These are phyloP conservation scores for Epistrophella euchroma DNA, from an alignment of 2,888 invertebrate genomes.

Conservation along the genomic window DNA sequence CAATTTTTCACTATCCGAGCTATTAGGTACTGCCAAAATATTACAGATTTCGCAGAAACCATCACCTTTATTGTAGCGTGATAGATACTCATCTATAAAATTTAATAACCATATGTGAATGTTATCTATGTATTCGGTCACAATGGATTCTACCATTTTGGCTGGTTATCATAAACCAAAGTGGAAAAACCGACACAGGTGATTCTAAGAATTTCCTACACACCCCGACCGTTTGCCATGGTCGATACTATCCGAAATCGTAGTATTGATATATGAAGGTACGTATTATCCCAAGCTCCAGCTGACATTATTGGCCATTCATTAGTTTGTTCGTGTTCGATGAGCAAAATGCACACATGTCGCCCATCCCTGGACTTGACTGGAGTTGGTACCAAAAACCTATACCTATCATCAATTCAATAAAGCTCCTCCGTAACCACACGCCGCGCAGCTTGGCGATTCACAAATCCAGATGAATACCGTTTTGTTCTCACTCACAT, in stretches of 20 bases:
- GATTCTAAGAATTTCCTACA: not conserved
- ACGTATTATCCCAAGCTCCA: conserved; percentile 1
- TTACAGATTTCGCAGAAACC: not conserved
- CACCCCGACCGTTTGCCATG: not conserved
- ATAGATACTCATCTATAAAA: conserved; percentile 31
- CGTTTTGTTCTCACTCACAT: conserved; percentile 25
- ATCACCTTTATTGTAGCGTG: conserved; percentile 1
- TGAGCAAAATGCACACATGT: conserved; percentile 43
- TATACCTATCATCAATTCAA: too few species aligned
- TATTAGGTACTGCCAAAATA: not conserved
- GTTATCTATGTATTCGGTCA: conserved; percentile 14
- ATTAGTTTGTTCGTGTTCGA: conserved; percentile 63
- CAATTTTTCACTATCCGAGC: not conserved
- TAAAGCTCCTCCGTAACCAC: not conserved
- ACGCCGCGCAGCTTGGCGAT: not conserved
- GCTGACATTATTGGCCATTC: conserved; percentile 50
- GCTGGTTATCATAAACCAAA: conserved; percentile 13
- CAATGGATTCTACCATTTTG: conserved; percentile 12
- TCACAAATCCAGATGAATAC: conserved; percentile 44
- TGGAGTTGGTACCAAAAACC: not conserved
- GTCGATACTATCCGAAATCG: conserved; percentile 15
- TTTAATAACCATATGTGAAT: conserved; percentile 45
- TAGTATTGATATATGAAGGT: not conserved
- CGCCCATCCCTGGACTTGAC: not conserved
- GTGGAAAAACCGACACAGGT: not conserved